phyloP scores from a whole-genome alignment of 2,888 invertebrate species.

The Pemphredon lugubris region DNA sequence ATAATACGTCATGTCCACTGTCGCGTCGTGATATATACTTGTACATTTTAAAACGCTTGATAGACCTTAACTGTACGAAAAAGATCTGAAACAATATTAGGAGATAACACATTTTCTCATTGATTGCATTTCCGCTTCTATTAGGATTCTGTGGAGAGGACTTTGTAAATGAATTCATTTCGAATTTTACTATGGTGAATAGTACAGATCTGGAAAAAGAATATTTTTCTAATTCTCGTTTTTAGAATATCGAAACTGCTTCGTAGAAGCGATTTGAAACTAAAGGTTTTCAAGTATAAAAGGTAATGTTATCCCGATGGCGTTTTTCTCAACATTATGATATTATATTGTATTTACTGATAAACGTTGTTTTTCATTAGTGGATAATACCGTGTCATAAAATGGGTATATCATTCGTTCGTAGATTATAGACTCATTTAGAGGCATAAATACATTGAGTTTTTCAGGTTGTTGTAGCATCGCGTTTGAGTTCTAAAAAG shows the following conservation, averaged over 20 bases:
- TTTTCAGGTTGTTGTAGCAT: conserved; percentile 42
- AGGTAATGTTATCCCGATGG: conserved; percentile 35
- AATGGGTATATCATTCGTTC: conserved; percentile 36
- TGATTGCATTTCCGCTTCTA: conserved; percentile 62
- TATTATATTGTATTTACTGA: conserved; percentile 47
- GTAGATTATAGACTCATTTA: conserved; percentile 49
- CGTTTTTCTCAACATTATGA: conserved; percentile 50
- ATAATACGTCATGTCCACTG: conserved; percentile 27
- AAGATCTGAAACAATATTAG: conserved; percentile 56
- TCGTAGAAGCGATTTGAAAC: conserved; percentile 50
- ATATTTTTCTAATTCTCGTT: conserved; percentile 68
- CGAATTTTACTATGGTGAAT: conserved; percentile 58
- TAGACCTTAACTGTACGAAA: conserved; percentile 58
- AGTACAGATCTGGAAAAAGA: conserved; percentile 61
- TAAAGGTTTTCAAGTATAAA: conserved; percentile 37
- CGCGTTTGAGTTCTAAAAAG: conserved; percentile 12
- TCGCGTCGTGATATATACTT: conserved; percentile 46
- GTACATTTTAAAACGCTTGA: conserved; percentile 63
- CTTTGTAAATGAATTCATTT: conserved; percentile 54
- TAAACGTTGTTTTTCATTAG: conserved; percentile 29
- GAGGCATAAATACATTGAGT: conserved; percentile 15
- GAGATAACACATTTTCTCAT: conserved; percentile 49
- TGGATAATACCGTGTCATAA: conserved; percentile 22
- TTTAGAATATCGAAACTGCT: conserved; percentile 61
- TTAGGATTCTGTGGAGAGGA: conserved; percentile 42